Percentiles rank a stretch among this genome's conserved stretches.
phyloP scores from a whole-genome alignment of 2,888 invertebrate genomes.

The Choreutis nemorana region DNA sequence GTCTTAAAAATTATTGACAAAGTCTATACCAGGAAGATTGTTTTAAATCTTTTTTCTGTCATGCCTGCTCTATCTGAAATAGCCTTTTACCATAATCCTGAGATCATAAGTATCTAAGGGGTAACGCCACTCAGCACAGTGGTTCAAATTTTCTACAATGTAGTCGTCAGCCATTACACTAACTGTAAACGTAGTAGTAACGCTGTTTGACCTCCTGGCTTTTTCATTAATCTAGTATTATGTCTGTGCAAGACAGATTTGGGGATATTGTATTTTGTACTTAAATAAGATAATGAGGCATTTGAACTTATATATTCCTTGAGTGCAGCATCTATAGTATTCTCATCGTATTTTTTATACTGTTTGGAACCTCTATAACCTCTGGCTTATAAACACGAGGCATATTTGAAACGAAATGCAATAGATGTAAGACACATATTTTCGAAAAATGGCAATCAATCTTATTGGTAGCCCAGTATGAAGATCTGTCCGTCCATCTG shows the following conservation, averaged over 20 bases:
- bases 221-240: conserved; percentile 8
- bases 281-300: conserved; percentile 6
- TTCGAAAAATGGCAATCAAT: too few relatives aligned
- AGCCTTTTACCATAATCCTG: conserved; percentile 7
- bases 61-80: conserved; percentile 9
- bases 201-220: conserved; percentile 11
- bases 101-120: conserved; percentile 10
- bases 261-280: conserved; percentile 9
- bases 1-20: conserved; percentile 5
- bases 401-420: neutral
- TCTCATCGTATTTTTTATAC: conserved; percentile 7
- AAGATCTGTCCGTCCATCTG: too few relatives aligned
- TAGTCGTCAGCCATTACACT: conserved; percentile 8
- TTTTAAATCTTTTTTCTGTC: conserved; percentile 6
- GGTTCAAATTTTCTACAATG: conserved; percentile 10
- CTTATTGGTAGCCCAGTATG: too few relatives aligned
- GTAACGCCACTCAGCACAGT: conserved; percentile 12
- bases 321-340: conserved; percentile 7
- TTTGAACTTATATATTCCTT: conserved; percentile 7
- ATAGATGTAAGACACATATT: too few relatives aligned
- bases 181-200: too few relatives aligned
- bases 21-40: conserved; percentile 7
- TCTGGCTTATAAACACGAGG: neutral
- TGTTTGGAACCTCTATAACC: conserved; percentile 4
- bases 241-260: conserved; percentile 12